Evolutionary conservation across 2,113 vertebrate species (phyloP).

Genomic region (Accipiter cooperii): DNA sequence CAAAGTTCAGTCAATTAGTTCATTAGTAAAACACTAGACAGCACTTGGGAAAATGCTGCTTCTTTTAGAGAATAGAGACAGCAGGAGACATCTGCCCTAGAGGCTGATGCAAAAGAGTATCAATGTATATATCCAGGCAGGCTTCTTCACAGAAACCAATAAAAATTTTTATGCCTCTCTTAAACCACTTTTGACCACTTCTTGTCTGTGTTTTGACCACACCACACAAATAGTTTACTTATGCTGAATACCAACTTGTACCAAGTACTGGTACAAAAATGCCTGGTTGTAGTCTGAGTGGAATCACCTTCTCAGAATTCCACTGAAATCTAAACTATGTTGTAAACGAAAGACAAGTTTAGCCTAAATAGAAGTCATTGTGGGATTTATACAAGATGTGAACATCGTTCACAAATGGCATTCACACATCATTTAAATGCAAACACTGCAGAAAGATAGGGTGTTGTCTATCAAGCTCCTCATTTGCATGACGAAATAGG

Average conservation of each 20-base stretch:
- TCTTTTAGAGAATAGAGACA: background rate
- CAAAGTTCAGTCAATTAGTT: background rate
- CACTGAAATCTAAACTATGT: background rate
- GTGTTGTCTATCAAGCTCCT: background rate
- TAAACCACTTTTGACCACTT: background rate
- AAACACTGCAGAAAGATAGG: background rate
- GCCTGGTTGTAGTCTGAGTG: background rate
- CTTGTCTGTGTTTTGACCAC: background rate
- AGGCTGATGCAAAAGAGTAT: background rate
- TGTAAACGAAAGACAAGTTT: background rate
- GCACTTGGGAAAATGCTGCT: background rate
- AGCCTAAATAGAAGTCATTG: background rate
- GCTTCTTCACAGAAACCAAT: background rate
- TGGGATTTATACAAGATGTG: background rate
- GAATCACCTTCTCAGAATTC: background rate
- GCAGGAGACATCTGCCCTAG: background rate
- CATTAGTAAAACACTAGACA: background rate
- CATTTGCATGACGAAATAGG: background rate
- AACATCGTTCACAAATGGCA: background rate
- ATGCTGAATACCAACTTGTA: background rate
- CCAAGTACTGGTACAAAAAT: background rate
- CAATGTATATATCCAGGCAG: background rate
- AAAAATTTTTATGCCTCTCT: background rate
- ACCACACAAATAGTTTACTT: background rate
- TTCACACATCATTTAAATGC: background rate